These are phyloP conservation scores for Selene dorsalis DNA, from an alignment of 2,797 vertebrate species.

Conservation along the genomic window DNA sequence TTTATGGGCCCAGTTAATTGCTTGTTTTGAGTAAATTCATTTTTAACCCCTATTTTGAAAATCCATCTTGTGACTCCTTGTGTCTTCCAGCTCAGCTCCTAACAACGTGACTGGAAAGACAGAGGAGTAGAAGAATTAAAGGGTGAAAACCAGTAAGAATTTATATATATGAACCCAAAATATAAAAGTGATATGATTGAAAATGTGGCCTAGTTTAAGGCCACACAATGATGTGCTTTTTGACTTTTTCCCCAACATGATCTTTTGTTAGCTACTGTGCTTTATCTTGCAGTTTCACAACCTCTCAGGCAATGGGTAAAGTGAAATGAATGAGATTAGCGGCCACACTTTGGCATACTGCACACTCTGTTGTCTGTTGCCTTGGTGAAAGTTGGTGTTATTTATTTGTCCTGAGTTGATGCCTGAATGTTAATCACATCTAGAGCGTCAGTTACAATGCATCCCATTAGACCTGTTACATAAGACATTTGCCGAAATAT, in stretches of 20 bases:
- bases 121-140: background rate
- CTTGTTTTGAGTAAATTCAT: too few species aligned
- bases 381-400: constrained; percentile 28
- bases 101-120: background rate
- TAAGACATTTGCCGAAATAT: background rate
- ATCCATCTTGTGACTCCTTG: too few species aligned
- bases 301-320: constrained; percentile 27
- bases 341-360: constrained; percentile 29
- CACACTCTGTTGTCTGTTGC: constrained; percentile 44
- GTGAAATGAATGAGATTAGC: constrained; percentile 53
- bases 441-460: constrained; percentile 7
- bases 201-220: constrained; percentile 7
- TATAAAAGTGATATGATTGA: constrained; percentile 38
- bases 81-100: too few species aligned
- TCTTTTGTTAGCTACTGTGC: constrained; percentile 65
- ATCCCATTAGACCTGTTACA: constrained; percentile 31
- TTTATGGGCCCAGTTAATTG: too few species aligned
- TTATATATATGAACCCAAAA: background rate
- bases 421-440: constrained; percentile 12
- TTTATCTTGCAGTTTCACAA: constrained; percentile 75
- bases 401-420: background rate
- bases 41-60: too few species aligned
- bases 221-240: constrained; percentile 21
- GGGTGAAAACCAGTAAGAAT: background rate
- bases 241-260: constrained; percentile 27